Conservation (phyloP, 1,140 invertebrate genomes). For the Papilio helenus region DNA sequence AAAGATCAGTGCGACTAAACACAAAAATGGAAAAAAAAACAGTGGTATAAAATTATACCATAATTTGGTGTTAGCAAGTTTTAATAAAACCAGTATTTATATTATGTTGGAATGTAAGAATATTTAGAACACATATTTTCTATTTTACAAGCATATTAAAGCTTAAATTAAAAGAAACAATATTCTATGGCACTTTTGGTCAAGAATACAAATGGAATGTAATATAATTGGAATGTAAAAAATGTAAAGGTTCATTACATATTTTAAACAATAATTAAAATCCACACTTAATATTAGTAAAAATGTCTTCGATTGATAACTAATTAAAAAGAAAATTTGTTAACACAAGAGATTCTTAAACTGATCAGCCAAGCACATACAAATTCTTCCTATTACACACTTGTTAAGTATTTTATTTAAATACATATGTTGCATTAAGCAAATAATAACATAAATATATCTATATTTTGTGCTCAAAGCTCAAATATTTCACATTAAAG, state of each 20-base stretch:
- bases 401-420: not conserved
- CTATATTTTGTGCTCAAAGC: constrained; percentile 1
- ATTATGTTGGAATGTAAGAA: not conserved
- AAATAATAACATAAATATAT: not conserved
- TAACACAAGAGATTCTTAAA: not conserved
- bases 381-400: not conserved
- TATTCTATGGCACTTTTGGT: not conserved
- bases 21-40: too few relatives aligned
- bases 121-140: not conserved
- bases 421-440: not conserved
- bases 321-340: not conserved
- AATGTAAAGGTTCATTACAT: not conserved
- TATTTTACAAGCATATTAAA: not conserved
- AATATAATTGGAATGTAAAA: not conserved
- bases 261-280: not conserved
- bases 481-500: not conserved
- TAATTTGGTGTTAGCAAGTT: too few relatives aligned
- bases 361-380: not conserved
- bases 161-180: not conserved
- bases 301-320: not conserved
- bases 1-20: too few relatives aligned
- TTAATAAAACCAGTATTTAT: not conserved
- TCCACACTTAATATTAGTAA: not conserved
- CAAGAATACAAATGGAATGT: not conserved
- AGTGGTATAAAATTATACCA: too few relatives aligned